Conservation (phyloP, 2,797 vertebrate species). For the Sebastes diaconus region DNA sequence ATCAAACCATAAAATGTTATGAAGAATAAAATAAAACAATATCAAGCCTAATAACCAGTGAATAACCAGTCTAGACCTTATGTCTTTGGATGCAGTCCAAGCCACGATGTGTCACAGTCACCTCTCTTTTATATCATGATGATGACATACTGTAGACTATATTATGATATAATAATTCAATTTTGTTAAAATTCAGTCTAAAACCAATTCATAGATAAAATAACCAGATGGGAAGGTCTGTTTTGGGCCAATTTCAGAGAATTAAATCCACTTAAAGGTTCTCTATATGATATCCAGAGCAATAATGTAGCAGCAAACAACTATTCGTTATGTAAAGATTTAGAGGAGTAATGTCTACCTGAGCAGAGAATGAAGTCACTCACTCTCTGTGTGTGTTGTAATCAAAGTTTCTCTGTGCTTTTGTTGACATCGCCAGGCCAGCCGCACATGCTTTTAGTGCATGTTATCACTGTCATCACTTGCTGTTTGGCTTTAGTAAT, state of each 20-base stretch:
- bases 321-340: too few species aligned
- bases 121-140: background rate
- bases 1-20: constrained; percentile 11
- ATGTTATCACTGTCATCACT: background rate
- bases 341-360: too few species aligned
- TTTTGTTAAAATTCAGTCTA: constrained; percentile 9
- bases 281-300: too few species aligned
- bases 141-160: background rate
- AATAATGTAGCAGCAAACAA: too few species aligned
- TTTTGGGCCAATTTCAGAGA: background rate
- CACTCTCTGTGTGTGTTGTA: too few species aligned
- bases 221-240: background rate
- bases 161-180: background rate
- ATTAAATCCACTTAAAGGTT: background rate
- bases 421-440: too few species aligned
- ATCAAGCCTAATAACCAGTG: constrained; percentile 3
- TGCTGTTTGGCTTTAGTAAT: background rate
- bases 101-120: background rate
- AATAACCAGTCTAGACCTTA: background rate
- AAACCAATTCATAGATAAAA: constrained; percentile 5
- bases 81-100: constrained; percentile 10
- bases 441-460: too few species aligned
- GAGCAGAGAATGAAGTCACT: too few species aligned
- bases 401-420: too few species aligned
- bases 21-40: constrained; percentile 3